Evolutionary conservation across 2,888 invertebrate species (phyloP), one percentile per base, ranked within the genome.

Genomic region (Ophion ventricosus): DNA sequence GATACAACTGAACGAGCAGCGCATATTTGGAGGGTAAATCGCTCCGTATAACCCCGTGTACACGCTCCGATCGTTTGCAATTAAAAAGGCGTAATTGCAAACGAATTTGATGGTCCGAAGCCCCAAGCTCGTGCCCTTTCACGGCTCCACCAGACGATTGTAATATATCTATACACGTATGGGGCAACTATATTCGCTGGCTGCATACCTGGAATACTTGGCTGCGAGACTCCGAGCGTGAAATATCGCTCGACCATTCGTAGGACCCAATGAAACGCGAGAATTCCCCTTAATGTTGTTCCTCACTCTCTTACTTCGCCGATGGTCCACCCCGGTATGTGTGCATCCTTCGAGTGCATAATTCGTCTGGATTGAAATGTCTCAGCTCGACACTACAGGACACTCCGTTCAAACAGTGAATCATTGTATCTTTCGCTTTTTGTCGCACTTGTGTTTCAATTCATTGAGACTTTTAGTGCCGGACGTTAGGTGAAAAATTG

Each of bases 241-340:
- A 84, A 84, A 84, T 82, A 76, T 82, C 84, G 84, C 82, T 80
- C 84, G 76, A 82, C 70, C 66, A 79, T 76, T 80, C 79, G 70
- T 67, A 40, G 63, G 78, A 72, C 54, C 78, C 81, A 69, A 84
- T 84, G 84, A 76, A 79, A 82, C 82, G 67, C 59, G 79, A 80
- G 84, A 67, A 80, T 82, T 82, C 84, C 84, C 66, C 67, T 78
- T 63, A 67, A 69, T 66, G 67, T 67, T 63, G 35, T 43, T 78
- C 7, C 72, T 59, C 57, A 11, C 57, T n/a, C 63, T n/a, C 49
- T 25, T 25, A 8, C 64, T 70, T 35, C 25, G 49, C 20, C 64
- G 14, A 17, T 25, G 5, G 8, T 43, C 63, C 17, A 61, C 35
- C 61, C 56, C 63, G 17, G 25, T 20, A 29, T 26, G 23, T 59